Evolutionary conservation across 2,113 vertebrate species (phyloP).

Genomic region (Nycticryphes semicollaris): DNA sequence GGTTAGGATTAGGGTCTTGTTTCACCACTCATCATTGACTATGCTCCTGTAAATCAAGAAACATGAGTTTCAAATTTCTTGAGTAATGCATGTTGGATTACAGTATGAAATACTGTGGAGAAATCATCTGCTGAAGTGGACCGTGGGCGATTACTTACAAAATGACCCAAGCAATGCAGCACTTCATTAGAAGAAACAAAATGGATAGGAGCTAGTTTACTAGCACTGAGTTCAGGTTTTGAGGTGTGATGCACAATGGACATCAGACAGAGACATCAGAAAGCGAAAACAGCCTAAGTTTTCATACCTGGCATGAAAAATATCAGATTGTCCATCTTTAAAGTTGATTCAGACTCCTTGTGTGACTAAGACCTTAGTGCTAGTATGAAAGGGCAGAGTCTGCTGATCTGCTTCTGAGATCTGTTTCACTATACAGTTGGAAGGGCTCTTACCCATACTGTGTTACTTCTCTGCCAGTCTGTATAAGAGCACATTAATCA

Average conservation of each 20-base stretch:
- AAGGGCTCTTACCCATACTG: neutral
- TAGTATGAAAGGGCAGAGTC: neutral
- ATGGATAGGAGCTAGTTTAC: neutral
- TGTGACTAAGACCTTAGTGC: neutral
- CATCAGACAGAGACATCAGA: neutral
- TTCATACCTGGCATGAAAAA: neutral
- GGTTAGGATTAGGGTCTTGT: neutral
- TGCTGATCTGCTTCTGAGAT: neutral
- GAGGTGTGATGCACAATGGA: neutral
- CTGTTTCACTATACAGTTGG: neutral
- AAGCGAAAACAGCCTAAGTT: neutral
- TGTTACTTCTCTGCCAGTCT: neutral
- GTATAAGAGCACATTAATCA: neutral
- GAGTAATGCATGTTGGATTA: neutral
- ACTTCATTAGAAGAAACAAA: neutral
- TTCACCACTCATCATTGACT: neutral
- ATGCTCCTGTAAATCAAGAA: neutral
- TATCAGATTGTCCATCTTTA: neutral
- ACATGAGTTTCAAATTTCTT: neutral
- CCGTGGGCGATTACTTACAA: neutral
- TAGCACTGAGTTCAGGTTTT: neutral
- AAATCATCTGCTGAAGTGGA: neutral
- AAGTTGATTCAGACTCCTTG: neutral
- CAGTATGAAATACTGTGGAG: neutral
- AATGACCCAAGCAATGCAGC: rapidly evolving